Conservation (phyloP, 1,140 invertebrate genomes). For the Daktulosphaira vitifoliae region DNA sequence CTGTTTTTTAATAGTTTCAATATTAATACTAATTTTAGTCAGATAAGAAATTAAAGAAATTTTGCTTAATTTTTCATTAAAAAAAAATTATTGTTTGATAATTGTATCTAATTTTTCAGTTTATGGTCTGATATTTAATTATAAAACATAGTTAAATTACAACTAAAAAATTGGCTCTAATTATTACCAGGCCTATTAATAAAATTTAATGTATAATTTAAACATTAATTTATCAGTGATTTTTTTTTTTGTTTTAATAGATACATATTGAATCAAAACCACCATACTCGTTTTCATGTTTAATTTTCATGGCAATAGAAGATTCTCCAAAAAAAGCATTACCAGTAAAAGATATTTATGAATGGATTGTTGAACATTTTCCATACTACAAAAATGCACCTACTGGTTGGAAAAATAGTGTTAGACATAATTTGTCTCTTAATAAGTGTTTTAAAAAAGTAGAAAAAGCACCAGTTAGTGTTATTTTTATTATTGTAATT, state of each 20-base stretch:
- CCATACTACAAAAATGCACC: slow-evolving; percentile 94
- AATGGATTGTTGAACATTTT: slow-evolving; percentile 95
- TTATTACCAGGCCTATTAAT: too few relatives aligned
- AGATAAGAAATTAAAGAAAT: too few relatives aligned
- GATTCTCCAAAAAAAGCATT: slow-evolving; percentile 77
- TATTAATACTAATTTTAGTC: too few relatives aligned
- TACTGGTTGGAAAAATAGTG: slow-evolving; percentile 96
- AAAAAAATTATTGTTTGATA: too few relatives aligned
- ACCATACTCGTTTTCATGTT: slow-evolving; percentile 87
- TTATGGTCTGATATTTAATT: too few relatives aligned
- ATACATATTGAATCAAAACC: slow-evolving; percentile 81
- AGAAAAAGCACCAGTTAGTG: slow-evolving; percentile 72
- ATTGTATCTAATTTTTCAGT: too few relatives aligned
- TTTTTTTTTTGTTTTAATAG: slow-evolving; percentile 43
- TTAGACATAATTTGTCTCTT: slow-evolving; percentile 87
- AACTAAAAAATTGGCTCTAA: too few relatives aligned
- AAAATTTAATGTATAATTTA: too few relatives aligned
- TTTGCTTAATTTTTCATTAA: too few relatives aligned
- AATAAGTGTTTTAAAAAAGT: slow-evolving; percentile 98
- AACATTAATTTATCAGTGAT: too few relatives aligned
- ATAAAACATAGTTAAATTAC: too few relatives aligned
- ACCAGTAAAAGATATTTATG: slow-evolving; percentile 93
- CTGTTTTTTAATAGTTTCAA: too few relatives aligned
- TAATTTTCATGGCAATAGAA: slow-evolving; percentile 97
- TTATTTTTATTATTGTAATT: not conserved